phyloP scores from a whole-genome alignment of 2,797 vertebrate species.

The Sus cebifrons region DNA sequence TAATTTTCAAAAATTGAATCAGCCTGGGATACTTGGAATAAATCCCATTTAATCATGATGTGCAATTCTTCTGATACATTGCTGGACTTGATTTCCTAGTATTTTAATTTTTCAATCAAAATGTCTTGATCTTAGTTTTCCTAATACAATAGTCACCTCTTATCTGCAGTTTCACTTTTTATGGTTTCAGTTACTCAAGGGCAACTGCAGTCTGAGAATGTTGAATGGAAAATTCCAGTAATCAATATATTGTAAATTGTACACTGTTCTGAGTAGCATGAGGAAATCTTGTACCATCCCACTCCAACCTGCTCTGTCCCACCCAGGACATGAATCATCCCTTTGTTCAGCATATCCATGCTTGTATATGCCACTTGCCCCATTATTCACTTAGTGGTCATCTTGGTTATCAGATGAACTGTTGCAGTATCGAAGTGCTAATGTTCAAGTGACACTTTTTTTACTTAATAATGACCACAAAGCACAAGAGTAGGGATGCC shows the following conservation, averaged over 20 bases:
- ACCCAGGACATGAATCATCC: not conserved
- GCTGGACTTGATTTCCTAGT: conserved; percentile 44
- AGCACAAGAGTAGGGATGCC: not conserved
- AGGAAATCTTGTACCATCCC: not conserved
- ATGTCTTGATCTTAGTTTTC: not conserved
- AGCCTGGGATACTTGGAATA: not conserved
- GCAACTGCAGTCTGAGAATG: not conserved
- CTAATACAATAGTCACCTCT: not conserved
- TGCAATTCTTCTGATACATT: conserved; percentile 17
- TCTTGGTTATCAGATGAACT: not conserved
- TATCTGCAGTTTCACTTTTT: not conserved
- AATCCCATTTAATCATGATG: conserved; percentile 29
- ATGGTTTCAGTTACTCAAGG: not conserved
- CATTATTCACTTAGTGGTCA: not conserved
- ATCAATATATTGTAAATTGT: not conserved
- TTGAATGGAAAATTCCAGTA: not conserved
- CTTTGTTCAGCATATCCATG: not conserved
- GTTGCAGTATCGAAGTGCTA: not conserved
- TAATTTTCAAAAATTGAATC: conserved; percentile 48
- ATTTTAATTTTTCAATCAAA: conserved; percentile 47
- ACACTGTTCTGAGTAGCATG: not conserved
- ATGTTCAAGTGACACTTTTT: not conserved
- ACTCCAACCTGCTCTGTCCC: not conserved
- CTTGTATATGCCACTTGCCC: not conserved
- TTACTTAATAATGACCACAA: not conserved